Evolutionary conservation across 2,888 invertebrate genomes (phyloP), one percentile per base, ranked within the genome.

Genomic region (Drosophila differens): DNA sequence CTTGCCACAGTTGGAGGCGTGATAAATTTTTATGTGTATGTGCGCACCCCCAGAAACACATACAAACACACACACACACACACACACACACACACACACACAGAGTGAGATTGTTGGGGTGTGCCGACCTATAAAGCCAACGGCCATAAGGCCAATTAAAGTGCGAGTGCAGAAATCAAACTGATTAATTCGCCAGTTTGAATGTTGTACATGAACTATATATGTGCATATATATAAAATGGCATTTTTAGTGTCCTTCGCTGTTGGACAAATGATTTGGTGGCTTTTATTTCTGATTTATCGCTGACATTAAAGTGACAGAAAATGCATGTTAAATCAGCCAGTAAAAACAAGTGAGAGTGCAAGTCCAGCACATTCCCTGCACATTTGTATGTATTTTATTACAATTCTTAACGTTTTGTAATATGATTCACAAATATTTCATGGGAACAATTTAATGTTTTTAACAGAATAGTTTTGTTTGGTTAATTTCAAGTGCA

Each of bases 11-110:
- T 68, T 66, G 77, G 37, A 67, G 70, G 63, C 74, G 62, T 72
- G 68, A 75, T 88, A 79, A 73, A 90, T 71, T 88, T 85, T 85
- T 85, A 90, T 76, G 69, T 69, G 54, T 49, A 64, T 66, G 66
- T 49, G 58, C 37, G 35, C 62, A 63, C 65, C 55, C 51, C 30
- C 19, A 10, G 39, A 33, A 44, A 30, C 33, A 33, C 7, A 47
- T 16, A n/a, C 47, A 49, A 33, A 12, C 4, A 30, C 33, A 28
- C 39, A 33, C 7, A 25, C 33, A 30, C 14, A 47, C 47, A 12
- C 49, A 28, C 39, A 33, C 7, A 12, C 4, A 30, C 33, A 28
- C 39, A 33, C 7, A 25, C 33, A 30, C 14, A 47, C 47, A 12
- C 49, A 28, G 4, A 44, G 32, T 14, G 32, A 16, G n/a, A 52